Evolutionary conservation across 1,140 invertebrate genomes (phyloP), one percentile per base, ranked within the genome.

Genomic region (Pachypsylla venusta): DNA sequence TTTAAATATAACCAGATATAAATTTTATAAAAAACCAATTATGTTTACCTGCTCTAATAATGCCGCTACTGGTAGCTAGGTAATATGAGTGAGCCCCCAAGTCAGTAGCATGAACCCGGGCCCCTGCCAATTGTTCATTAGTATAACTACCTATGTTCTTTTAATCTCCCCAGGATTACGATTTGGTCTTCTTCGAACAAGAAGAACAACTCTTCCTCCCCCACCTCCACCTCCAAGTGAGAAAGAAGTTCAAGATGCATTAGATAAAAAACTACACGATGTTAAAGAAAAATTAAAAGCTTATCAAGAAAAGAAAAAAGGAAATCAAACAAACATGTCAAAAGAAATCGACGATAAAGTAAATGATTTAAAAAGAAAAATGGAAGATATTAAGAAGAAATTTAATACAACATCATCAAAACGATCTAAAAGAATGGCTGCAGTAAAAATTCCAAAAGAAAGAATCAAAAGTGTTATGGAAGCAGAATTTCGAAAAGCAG

Each of bases 261-360:
- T 48, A 7, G 22, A 48, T n/a, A 5, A 48, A 22, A 48, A 48
- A 19, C 42, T 48, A 48, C 16, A 48, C 42, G 42, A 48, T 22
- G 42, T 48, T 22, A 48, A 48, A n/a, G 42, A 48, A 19, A 48
- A 48, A n/a, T 22, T 48, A n/a, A 48, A n/a, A 48, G n/a, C 16
- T n/a, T 48, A 48, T 22, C 42, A 48, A 22, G 42, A 48, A 22
- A n/a, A 22, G 7, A 48, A 48, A n/a, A 48, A 48, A n/a, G 42
- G 22, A 4, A 48, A 48, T 22, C 42, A 48, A n/a, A 48, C 42
- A 4, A 22, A 48, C 16, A 22, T 19, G 7, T 48, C 42, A 4
- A 48, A 48, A 48, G 42, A 48, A 22, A 48, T 48, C 42, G 42
- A 48, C 16, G 3, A 48, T 22, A 48, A 48, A 22, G 22, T 48